phyloP scores from a whole-genome alignment of 1,140 invertebrate genomes.

The Coenobita brevimanus region DNA sequence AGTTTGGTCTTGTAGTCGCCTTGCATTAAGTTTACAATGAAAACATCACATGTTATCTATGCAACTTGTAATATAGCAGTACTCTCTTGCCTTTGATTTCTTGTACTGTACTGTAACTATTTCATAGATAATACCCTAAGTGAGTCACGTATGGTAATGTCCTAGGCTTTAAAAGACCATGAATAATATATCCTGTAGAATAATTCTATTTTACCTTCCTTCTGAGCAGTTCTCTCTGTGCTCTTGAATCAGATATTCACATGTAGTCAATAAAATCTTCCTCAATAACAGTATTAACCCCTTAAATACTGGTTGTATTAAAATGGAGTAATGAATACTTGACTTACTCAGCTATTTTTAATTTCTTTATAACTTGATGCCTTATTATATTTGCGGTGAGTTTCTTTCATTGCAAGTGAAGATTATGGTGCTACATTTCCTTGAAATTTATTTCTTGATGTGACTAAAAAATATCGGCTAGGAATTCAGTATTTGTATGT shows the following conservation, averaged over 20 bases:
- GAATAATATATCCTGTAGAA: no score
- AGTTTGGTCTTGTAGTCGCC: conserved; percentile 57
- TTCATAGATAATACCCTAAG: background rate
- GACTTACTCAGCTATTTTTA: background rate
- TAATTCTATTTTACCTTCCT: no score
- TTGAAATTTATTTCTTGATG: no score
- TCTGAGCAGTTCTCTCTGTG: no score
- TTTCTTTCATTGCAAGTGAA: conserved; percentile 55
- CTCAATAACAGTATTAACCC: no score
- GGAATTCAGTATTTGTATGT: no score
- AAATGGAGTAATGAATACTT: no score
- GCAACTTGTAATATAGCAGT: conserved; percentile 65
- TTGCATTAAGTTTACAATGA: conserved; percentile 60
- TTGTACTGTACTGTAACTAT: background rate
- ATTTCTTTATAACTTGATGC: conserved; percentile 39
- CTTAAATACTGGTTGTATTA: no score
- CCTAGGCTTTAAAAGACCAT: no score
- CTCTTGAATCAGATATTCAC: no score
- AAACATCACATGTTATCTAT: conserved; percentile 66
- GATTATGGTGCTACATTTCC: conserved; percentile 49
- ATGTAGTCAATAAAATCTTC: no score
- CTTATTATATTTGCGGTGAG: conserved; percentile 59
- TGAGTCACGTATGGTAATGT: background rate
- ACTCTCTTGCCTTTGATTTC: conserved; percentile 57
- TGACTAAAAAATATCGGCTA: no score